Evolutionary conservation across 2,113 vertebrate species (phyloP).

Genomic region (Coptodon rendalli): DNA sequence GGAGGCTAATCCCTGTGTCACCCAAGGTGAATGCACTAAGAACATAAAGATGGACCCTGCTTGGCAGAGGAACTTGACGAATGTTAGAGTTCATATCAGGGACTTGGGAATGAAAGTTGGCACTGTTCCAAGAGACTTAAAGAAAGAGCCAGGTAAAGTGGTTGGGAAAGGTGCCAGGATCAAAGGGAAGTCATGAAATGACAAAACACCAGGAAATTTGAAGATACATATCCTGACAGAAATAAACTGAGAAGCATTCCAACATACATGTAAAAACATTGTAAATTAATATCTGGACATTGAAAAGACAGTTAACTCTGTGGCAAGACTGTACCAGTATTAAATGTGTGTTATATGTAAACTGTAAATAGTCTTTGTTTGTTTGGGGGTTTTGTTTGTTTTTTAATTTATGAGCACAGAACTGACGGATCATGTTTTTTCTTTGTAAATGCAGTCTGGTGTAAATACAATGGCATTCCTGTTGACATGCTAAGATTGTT

Average conservation of each 20-base stretch:
- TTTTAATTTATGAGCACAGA: constrained; percentile 17
- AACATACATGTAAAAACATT: neutral
- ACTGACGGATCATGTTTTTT: neutral
- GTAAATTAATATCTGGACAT: neutral
- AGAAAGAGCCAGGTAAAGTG: neutral
- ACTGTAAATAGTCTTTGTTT: constrained; percentile 18
- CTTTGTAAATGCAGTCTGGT: neutral
- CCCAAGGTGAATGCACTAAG: neutral
- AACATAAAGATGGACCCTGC: constrained; percentile 13
- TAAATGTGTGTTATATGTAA: neutral
- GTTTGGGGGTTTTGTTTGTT: neutral
- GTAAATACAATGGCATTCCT: neutral
- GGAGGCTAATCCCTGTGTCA: neutral
- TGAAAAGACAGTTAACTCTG: neutral
- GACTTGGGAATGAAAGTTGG: constrained; percentile 20
- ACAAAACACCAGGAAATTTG: neutral
- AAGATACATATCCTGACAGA: neutral
- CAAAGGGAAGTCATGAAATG: constrained; percentile 14
- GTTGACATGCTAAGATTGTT: neutral
- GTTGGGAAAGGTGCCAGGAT: neutral
- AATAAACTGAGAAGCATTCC: neutral
- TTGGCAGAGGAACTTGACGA: constrained; percentile 34
- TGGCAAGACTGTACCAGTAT: neutral
- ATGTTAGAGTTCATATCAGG: constrained; percentile 44
- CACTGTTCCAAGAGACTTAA: neutral